A percentile compares a stretch with the other conserved stretches of the same genome.
These are phyloP conservation scores for Cheirogaleus medius DNA, from an alignment of 2,113 vertebrate genomes.

Conservation along the genomic window DNA sequence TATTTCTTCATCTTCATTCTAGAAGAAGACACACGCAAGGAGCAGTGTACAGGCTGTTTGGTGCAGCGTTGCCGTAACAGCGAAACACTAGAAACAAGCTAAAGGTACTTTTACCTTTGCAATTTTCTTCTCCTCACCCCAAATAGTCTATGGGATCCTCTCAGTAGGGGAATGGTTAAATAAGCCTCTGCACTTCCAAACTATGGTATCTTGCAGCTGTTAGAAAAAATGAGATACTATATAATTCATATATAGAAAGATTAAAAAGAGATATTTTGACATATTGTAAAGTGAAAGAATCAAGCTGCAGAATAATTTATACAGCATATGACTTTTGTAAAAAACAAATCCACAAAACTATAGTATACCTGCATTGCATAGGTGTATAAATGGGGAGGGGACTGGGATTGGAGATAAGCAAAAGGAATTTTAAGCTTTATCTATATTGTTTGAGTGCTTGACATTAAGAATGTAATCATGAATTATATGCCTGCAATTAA, in stretches of 20 bases:
- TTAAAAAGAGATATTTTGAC: neutral
- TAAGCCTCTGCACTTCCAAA: neutral
- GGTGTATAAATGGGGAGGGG: neutral
- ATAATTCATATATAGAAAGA: neutral
- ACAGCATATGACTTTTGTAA: neutral
- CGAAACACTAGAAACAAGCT: neutral
- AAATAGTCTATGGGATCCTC: no score
- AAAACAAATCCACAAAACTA: neutral
- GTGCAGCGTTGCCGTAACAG: neutral
- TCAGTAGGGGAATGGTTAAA: neutral
- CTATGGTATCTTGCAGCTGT: neutral
- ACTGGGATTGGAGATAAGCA: neutral
- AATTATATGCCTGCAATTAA: neutral
- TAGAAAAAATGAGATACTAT: neutral
- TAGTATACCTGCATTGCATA: neutral
- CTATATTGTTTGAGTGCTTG: conserved; percentile 2
- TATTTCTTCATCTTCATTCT: neutral
- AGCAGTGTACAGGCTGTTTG: neutral
- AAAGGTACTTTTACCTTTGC: no score
- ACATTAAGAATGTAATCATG: neutral
- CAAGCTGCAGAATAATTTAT: neutral
- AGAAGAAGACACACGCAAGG: neutral
- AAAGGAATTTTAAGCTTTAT: neutral
- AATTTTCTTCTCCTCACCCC: no score
- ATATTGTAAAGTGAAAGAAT: neutral